Evolutionary conservation across 2,888 invertebrate species (phyloP).

Genomic region (Ashinkailepas kermadecensis): DNA sequence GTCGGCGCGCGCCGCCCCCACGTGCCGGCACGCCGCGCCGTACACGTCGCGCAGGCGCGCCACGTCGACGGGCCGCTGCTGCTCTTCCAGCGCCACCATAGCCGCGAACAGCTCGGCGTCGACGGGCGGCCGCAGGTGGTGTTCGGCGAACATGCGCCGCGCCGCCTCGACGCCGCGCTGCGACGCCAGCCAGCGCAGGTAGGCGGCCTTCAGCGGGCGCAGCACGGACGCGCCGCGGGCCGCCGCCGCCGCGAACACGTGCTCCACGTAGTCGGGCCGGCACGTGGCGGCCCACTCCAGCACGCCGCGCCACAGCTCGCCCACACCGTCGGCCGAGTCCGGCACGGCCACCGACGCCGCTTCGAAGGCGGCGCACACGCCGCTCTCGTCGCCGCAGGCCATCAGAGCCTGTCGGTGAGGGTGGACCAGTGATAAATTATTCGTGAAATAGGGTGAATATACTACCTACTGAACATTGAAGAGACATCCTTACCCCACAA

Average conservation of each 20-base stretch:
- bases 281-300: not conserved
- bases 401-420: not conserved
- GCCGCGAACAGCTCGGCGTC: not conserved
- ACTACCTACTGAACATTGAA: too few relatives aligned
- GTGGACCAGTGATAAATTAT: too few relatives aligned
- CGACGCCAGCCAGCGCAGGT: constrained; percentile 12
- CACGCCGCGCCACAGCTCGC: constrained; percentile 5
- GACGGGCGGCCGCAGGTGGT: constrained; percentile 3
- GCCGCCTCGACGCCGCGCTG: not conserved
- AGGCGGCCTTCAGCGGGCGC: not conserved
- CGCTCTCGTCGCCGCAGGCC: not conserved
- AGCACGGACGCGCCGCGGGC: not conserved
- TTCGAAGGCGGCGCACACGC: constrained; percentile 1
- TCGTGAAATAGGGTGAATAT: too few relatives aligned
- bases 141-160: not conserved
- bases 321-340: constrained; percentile 1
- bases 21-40: not conserved
- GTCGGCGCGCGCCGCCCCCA: constrained; percentile 38
- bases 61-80: not conserved
- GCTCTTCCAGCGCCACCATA: not conserved
- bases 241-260: constrained; percentile 1
- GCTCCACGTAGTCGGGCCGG: not conserved
- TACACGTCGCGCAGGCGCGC: not conserved
- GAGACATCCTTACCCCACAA: too few relatives aligned
- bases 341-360: constrained; percentile 16